Evolutionary conservation across 2,888 invertebrate genomes (phyloP), one percentile per base, ranked within the genome.

Genomic region (Hypselothyrea guttata): DNA sequence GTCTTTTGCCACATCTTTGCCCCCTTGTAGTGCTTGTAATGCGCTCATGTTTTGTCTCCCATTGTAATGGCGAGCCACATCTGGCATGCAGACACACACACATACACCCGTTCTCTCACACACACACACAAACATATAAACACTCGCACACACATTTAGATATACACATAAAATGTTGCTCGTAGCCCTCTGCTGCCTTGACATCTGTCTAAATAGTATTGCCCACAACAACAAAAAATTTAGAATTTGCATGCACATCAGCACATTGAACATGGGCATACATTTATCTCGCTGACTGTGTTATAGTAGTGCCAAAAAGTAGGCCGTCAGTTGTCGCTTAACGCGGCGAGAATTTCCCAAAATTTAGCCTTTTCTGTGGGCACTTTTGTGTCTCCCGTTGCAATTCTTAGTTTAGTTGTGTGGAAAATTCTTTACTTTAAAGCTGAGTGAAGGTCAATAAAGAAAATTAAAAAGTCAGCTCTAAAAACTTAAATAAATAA

Each of bases 181-280:
- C 52, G 58, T 53, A 49, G 54, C 37, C 69, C 61, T n/a, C 64
- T 68, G 69, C 81, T 84, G 82, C 77, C 84, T 71, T 81, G 84
- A 86, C 83, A 83, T 83, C 73, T 84, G 84, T 75, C 83, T 71
- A 55, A 69, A 60, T 40, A 40, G 27, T 27, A 75, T 63, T 58
- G 60, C 52, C 53, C 53, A 13, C 28, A 55, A 45, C 4, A 15
- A 40, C n/a, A 27, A n/a, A 45, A 57, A 67, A 73, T 71, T 74
- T 68, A 77, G 77, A 22, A 85, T 83, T 83, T 84, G 82, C 86
- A 83, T 83, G 82, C 83, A 72, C 83, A 84, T 75, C 84, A 83
- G 83, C 71, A 69, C 68, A 22, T 22, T 22, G 22, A 22, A 5
- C 22, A 22, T 65, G 75, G 75, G 71, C 79, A 75, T 57, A 77